Base-by-base conservation (phyloP, 2,797 vertebrate genomes). In the Takifugu rubripes region DNA sequence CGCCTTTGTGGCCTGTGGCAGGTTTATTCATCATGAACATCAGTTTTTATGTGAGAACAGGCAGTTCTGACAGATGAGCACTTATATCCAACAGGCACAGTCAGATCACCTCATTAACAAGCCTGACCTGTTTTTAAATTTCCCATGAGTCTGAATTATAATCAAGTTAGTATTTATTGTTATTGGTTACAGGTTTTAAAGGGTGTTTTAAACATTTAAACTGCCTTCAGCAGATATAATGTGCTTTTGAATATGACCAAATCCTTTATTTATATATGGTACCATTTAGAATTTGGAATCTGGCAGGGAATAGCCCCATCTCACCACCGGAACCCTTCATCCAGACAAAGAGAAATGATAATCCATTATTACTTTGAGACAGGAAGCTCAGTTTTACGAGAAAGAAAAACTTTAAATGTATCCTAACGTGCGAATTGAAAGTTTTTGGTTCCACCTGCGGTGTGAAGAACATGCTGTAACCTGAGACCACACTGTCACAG, bases 231-330 rank as follows among this genome's bases (percentile, higher is more conserved):
- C 24, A 53, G 44, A 33, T 31, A 57, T 10, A 8, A 3, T 29
- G 24, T 17, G 31, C 17, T 25, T 64, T 55, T 56, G 12, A 50
- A 59, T 26, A 16, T 33, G 29, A 25, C 48, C 29, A 14, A 44
- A 52, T 40, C 36, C 36, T 40, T 40, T 40, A 40, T 40, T 40
- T 40, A 40, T 40, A 14, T 40, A 46, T 11, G 31, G 6, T 29
- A 54, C 25, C 17, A 24, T 9, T 17, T 3, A 31, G 15, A 8
- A 43, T 55, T 49, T 21, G 21, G 21, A 21, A 21, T 21, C 21
- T 21, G 27, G 27, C 27, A 29, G 27, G 1, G 27, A 7, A 29
- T 29, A 29, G 27, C 27, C 27, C 27, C 5, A 29, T 29, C 8
- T 7, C 27, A 29, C 27, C 3, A 27, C 27, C 27, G 6, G 27